phyloP scores from a whole-genome alignment of 2,797 vertebrate species.

The Allenopithecus nigroviridis region DNA sequence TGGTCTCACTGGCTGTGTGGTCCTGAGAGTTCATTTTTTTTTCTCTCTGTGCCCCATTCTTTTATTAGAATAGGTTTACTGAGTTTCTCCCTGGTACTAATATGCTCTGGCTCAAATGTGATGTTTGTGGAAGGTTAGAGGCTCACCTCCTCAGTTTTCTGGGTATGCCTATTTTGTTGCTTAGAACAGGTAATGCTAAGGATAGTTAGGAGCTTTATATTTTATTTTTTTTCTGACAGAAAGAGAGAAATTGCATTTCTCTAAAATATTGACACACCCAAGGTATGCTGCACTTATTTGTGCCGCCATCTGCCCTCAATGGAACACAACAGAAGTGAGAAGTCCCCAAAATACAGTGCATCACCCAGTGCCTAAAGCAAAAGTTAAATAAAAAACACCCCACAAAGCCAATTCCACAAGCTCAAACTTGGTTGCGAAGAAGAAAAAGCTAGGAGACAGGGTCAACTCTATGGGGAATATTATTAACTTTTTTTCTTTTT shows the following conservation, averaged over 20 bases:
- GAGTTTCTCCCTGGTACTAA: neutral
- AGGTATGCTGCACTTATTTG: neutral
- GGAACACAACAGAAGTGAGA: neutral
- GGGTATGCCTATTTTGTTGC: neutral
- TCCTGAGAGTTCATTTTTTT: neutral
- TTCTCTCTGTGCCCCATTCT: neutral
- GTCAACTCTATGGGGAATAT: constrained; percentile 45
- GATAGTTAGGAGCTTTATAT: neutral
- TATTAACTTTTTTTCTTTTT: constrained; percentile 29
- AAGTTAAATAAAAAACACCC: neutral
- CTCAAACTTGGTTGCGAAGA: constrained; percentile 28
- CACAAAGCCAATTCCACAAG: neutral
- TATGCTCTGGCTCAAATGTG: fast-evolving
- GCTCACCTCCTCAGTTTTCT: neutral
- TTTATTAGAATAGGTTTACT: fast-evolving
- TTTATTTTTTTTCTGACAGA: constrained; percentile 18
- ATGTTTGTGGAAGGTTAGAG: neutral
- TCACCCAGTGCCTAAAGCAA: neutral
- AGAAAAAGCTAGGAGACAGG: constrained; percentile 1
- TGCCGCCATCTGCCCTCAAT: neutral
- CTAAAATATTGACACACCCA: neutral
- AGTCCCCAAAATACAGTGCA: neutral
- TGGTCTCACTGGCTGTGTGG: neutral
- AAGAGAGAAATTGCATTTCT: neutral
- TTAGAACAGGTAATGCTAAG: neutral